Base-by-base conservation (phyloP, 1,140 invertebrate species). In the Ostrea denselamellosa region DNA sequence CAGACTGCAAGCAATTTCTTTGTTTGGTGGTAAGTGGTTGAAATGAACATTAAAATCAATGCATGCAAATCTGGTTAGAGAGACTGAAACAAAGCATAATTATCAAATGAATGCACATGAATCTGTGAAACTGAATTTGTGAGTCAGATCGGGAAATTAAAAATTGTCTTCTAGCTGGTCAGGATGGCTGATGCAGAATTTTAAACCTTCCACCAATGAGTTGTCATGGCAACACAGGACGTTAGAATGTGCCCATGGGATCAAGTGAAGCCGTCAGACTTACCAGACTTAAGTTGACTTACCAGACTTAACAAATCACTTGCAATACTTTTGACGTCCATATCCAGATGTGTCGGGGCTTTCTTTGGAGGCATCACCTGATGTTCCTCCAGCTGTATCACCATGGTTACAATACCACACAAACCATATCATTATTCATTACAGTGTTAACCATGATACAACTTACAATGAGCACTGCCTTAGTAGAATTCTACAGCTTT, bases 281-380 rank as follows among this genome's bases (percentile, higher is more conserved):
- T 44, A 44, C 34, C 34, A 1, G 34, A 44, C 34, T 44, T 44
- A 9, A 25, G 44, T 17, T 10, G 19, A 83, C 82, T 83, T 54
- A 85, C 83, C 83, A 85, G 28, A 85, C 83, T 85, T 34, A 56
- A n/a, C 54, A 85, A 62, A 34, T 85, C 83, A 85, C 83, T 85
- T 58, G 53, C 51, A 17, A 85, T 44, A 44, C 83, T 85, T 58
- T 85, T 85, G 17, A 54, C 22, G 19, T 85, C 83, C 9, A 58
- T n/a, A 17, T 58, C 53, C 28, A 58, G 2, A 17, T 56, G 58
- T 17, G 53, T 62, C 10, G 83, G 53, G 10, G 83, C 19, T 85
- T 51, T 56, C 53, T 85, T 85, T 2, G 83, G 53, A 28, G 54
- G 25, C 51, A 56, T 58, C 53, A 10, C 17, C n/a, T 54, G 25